These are phyloP conservation scores for Bostrychus sinensis DNA, from an alignment of 2,113 vertebrate species.

Conservation along the genomic window DNA sequence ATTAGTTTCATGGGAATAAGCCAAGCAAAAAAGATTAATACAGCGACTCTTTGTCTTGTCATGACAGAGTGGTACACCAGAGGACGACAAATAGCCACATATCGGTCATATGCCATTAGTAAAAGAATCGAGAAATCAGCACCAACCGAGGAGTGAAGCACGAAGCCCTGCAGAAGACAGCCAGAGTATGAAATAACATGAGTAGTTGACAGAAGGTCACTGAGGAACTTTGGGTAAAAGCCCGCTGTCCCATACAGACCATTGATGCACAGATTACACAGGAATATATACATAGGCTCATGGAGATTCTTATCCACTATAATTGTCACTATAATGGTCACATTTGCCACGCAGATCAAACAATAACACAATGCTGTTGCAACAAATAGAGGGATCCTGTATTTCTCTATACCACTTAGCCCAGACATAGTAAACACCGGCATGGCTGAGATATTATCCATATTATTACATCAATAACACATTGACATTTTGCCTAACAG, in stretches of 20 bases:
- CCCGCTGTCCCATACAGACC: no score
- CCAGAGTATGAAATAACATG: slow-evolving; percentile 51
- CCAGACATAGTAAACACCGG: slow-evolving; percentile 43
- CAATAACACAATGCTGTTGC: slow-evolving; percentile 47
- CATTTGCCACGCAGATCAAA: slow-evolving; percentile 43
- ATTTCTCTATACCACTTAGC: slow-evolving; percentile 8
- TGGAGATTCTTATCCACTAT: slow-evolving; percentile 46
- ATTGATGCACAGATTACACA: no score
- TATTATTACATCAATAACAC: background rate
- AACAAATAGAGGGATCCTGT: slow-evolving; percentile 31
- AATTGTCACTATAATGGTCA: slow-evolving; percentile 30
- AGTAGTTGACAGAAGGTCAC: no score
- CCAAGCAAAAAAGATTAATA: slow-evolving; percentile 36
- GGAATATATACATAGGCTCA: slow-evolving; percentile 59
- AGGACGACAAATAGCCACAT: slow-evolving; percentile 57
- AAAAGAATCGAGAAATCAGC: slow-evolving; percentile 40
- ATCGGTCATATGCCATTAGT: slow-evolving; percentile 56
- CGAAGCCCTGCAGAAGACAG: slow-evolving; percentile 48
- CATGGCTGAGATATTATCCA: slow-evolving; percentile 42
- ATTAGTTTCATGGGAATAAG: slow-evolving; percentile 3
- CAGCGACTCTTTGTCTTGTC: slow-evolving; percentile 20
- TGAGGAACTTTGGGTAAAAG: no score
- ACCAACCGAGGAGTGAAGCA: slow-evolving; percentile 32
- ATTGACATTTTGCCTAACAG: no score
- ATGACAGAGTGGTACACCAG: slow-evolving; percentile 50